phyloP scores from a whole-genome alignment of 2,888 invertebrate genomes.

The Conistra vaccinii region DNA sequence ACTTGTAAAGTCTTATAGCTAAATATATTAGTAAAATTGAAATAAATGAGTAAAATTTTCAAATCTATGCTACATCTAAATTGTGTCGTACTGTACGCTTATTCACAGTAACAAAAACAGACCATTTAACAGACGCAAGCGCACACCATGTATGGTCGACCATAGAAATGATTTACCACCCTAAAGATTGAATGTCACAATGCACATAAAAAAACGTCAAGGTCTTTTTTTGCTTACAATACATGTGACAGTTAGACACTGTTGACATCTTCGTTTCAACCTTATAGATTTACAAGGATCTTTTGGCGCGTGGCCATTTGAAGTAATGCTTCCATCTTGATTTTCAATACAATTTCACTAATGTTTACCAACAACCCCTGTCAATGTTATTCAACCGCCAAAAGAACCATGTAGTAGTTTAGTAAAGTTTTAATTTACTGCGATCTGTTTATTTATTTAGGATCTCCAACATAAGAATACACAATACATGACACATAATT shows the following conservation, averaged over 20 bases:
- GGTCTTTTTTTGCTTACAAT: background rate
- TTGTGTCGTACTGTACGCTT: too few species aligned
- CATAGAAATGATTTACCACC: background rate
- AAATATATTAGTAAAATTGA: too few species aligned
- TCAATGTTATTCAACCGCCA: background rate
- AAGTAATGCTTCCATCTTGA: background rate
- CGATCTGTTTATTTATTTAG: too few species aligned
- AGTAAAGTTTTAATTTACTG: background rate
- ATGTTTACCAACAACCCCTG: background rate
- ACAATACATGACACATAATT: too few species aligned
- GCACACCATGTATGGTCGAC: background rate
- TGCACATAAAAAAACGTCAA: rapidly evolving
- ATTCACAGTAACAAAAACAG: background rate
- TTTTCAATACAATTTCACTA: background rate
- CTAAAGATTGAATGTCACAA: background rate
- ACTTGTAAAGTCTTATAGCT: too few species aligned
- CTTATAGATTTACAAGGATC: background rate
- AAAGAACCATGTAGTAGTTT: background rate
- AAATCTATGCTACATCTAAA: too few species aligned
- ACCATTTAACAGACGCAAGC: background rate
- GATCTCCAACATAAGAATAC: too few species aligned
- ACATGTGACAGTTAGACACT: background rate
- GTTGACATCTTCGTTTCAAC: background rate
- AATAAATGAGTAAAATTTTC: too few species aligned
- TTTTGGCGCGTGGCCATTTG: background rate